Evolutionary conservation across 2,888 invertebrate genomes (phyloP), one percentile per base, ranked within the genome.

Genomic region (Phyllotreta cruciferae): DNA sequence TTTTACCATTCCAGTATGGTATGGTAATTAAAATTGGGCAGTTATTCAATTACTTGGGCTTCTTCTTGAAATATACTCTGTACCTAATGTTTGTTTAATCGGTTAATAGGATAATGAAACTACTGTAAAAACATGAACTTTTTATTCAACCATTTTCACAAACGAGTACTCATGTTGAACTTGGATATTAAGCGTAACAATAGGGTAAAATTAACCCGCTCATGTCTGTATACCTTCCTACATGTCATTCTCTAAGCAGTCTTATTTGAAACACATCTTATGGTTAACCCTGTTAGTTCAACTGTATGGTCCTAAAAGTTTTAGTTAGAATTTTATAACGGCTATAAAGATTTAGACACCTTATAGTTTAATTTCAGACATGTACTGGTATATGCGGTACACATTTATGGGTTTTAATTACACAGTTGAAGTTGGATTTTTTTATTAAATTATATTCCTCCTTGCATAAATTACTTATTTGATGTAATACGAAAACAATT

Each of bases 141-240:
- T 78, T 77, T 76, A 76, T 75, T 75, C 76, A 77, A 78, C 76
- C 78, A 76, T 78, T 52, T 79, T 79, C 77, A 78, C 79, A 80
- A 79, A 78, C 75, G 76, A 80, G 78, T 80, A 80, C 77, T 79
- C 73, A 75, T 76, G 77, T 79, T 77, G 77, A 78, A 79, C 77
- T 78, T 76, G 77, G 77, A 77, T 79, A 75, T 76, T 79, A 80
- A 80, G 79, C 79, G 78, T 79, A 79, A 80, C 78, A 78, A 76
- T 75, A 73, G 73, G 71, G 68, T 62, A 67, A 64, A 65, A 69
- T 69, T 56, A 64, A 70, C 60, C 66, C 67, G 62, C 75, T 71
- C 73, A 71, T 73, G 73, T 77, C 73, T 77, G 76, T 78, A 76
- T 75, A 76, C 77, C 75, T 75, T 75, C 76, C 74, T 76, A 77